phyloP scores from a whole-genome alignment of 2,888 invertebrate species.

The Mechanitis mazaeus region DNA sequence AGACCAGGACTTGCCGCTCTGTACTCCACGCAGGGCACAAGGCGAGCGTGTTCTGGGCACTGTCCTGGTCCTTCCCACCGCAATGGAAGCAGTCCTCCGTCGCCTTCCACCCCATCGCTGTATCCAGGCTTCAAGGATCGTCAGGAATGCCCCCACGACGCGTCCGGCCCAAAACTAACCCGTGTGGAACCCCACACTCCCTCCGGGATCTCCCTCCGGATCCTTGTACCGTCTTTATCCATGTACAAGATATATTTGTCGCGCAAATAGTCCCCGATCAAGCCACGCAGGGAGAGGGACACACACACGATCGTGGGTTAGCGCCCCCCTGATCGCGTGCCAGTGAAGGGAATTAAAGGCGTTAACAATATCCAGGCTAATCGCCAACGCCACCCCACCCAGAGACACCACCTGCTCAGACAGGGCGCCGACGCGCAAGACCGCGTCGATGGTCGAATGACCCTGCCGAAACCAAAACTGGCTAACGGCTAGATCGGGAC shows the following conservation, averaged over 20 bases:
- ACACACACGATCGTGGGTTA: constrained; percentile 27
- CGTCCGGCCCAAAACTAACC: constrained; percentile 11
- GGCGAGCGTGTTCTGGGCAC: no score
- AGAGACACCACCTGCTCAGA: constrained; percentile 14
- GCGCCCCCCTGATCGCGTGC: constrained; percentile 26
- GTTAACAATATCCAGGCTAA: constrained; percentile 30
- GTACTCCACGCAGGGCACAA: no score
- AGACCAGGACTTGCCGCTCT: no score
- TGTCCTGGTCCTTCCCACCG: no score
- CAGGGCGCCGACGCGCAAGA: constrained; percentile 10
- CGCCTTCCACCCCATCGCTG: no score
- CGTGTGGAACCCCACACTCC: constrained; percentile 17
- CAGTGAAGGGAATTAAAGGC: constrained; percentile 33
- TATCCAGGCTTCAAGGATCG: constrained; percentile 16
- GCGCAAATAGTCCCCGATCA: constrained; percentile 18
- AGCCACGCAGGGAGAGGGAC: constrained; percentile 12
- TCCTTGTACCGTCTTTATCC: background rate
- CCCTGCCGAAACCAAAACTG: constrained; percentile 18
- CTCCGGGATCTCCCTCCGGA: background rate
- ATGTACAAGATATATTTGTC: constrained; percentile 13
- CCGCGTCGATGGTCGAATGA: constrained; percentile 19
- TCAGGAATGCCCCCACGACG: constrained; percentile 25
- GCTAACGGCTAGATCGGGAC: constrained; percentile 11
- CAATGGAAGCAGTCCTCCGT: no score
- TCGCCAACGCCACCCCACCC: constrained; percentile 27